Evolutionary conservation across 2,113 vertebrate species (phyloP), one percentile per base, ranked within the genome.

Genomic region (Pluvianellus socialis): DNA sequence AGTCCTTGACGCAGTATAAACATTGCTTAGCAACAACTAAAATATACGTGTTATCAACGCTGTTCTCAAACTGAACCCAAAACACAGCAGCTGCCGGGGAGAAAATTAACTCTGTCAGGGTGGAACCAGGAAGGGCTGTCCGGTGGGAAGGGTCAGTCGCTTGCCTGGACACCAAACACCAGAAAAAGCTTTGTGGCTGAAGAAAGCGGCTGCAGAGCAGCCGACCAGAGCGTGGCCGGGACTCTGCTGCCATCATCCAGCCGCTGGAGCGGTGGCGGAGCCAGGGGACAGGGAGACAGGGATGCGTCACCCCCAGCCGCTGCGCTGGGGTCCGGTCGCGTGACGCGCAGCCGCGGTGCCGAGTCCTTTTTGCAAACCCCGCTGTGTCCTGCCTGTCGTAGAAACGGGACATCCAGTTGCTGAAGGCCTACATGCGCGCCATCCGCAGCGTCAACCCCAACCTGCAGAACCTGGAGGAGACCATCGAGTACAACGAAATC

Each of bases 361-460:
- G 44, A 3, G 11, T 6, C 28, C 33, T 7, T 9, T 13, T 20
- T 8, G 14, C 91, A 33, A n/a, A 74, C 70, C 6, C 49, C 10
- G 4, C 24, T 12, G 18, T 86, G 23, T 35, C 86, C 87, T 52
- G 13, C 4, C 58, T 71, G 47, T 88, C 4, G 53, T 93, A 99
- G 99, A 99, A 99, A 90, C 98, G 99, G 91, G 99, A 99, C 97
- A 99, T 99, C 70, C 99, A 99, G 98, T 97, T 99, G 97, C 98
- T 99, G 61, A 99, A 99, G 97, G 99, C 99, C 6, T 99, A 99
- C 96, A 99, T 99, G 99, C 98, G 99, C 74, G 99, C 99, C 2
- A 99, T 99, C 97, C 99, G 99, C 95, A 99, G 99, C n/a, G 99
- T 99, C 86, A 99, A 99, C 98, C 99, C 99, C 53, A 99, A 99